These are phyloP conservation scores for Phortica okadai DNA, from an alignment of 2,888 invertebrate genomes.

Conservation along the genomic window DNA sequence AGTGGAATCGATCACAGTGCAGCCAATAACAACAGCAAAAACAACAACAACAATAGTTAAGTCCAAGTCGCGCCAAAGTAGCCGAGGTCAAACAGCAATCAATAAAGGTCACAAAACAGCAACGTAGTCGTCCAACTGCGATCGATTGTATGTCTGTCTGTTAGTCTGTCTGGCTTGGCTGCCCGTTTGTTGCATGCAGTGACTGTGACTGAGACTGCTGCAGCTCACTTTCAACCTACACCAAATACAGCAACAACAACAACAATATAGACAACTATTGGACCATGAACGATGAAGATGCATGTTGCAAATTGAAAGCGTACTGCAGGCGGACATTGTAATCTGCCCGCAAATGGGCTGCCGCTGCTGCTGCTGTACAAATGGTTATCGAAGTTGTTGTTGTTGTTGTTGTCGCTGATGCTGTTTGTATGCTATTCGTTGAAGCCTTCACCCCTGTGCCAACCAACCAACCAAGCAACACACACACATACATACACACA, in stretches of 20 bases:
- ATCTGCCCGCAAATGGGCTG: conserved; percentile 16
- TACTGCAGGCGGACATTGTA: conserved; percentile 28
- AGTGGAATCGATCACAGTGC: conserved; percentile 21
- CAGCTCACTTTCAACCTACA: conserved; percentile 17
- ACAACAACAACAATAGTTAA: conserved; percentile 42
- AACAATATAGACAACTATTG: neutral
- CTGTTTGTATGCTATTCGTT: neutral
- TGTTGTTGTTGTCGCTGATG: neutral
- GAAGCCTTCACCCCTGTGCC: neutral
- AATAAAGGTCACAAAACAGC: conserved; percentile 67
- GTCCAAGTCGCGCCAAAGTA: conserved; percentile 39
- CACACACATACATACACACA: too few relatives aligned
- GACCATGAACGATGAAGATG: conserved; percentile 67
- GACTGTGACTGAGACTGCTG: conserved; percentile 35
- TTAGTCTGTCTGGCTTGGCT: too few relatives aligned
- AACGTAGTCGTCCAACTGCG: conserved; percentile 8
- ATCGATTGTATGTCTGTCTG: conserved; percentile 21
- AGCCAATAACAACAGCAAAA: conserved; percentile 42
- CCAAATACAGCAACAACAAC: neutral
- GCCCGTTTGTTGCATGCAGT: neutral
- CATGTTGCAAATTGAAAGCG: conserved; percentile 72
- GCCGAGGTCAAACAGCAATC: conserved; percentile 74
- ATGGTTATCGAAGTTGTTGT: neutral
- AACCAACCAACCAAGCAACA: too few relatives aligned
- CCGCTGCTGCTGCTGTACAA: neutral